Base-by-base conservation (phyloP, 2,888 invertebrate genomes). In the Poecilus cupreus region DNA sequence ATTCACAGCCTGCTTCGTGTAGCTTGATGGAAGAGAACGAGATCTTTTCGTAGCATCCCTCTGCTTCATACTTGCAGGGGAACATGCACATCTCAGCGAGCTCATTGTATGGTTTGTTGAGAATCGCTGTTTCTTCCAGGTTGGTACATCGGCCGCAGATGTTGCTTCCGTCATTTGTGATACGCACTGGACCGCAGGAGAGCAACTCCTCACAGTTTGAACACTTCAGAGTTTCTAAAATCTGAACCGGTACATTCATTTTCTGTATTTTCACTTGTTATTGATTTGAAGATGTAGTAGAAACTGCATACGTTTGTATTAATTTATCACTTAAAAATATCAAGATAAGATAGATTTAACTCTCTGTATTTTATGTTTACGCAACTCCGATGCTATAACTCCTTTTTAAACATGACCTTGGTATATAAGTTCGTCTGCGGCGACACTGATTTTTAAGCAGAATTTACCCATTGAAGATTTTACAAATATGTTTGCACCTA, bases 1-100 rank as follows among this genome's bases (percentile, higher is more conserved):
- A 39, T 0, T 39, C 22, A 72, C 72, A 72, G 11, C 16, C 11
- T 16, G 16, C 72, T 72, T 72, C 72, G 18, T 72, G 72, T 8
- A 10, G n/a, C 32, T 72, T 72, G 3, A 39, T 20, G n/a, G 16
- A 18, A 11, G 16, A 20, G 43, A 72, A 72, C 16, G 39, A 18
- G n/a, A 18, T 11, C 18, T 39, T 37, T n/a, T 43, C 18, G n/a
- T 16, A n/a, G 22, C 72, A 72, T 5, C 72, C 72, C 16, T 43
- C n/a, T 32, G 16, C 16, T 11, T 37, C 20, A 18, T 72, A 72
- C 20, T 72, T 16, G 16, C 72, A 72, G 11, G 72, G 72, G 18
- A 72, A 72, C 43, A 18, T 39, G 39, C 37, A 16, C 18, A 11
- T 18, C 20, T 72, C 39, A 0, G 72, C 72, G 11, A 72, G 11